Conservation (phyloP, 2,113 vertebrate species). For the Calidris pygmaea region DNA sequence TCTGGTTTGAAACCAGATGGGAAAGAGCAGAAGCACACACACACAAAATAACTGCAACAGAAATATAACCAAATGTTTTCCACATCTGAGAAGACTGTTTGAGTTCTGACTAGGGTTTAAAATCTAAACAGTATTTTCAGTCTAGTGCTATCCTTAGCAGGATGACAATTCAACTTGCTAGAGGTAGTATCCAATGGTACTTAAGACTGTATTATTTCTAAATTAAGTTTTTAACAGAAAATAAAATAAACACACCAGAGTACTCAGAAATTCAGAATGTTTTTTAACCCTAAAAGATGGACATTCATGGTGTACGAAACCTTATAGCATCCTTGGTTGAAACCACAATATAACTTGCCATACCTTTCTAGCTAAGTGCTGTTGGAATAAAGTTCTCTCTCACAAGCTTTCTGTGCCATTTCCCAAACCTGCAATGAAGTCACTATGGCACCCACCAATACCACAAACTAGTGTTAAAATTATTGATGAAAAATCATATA, state of each 20-base stretch:
- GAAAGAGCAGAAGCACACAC: slow-evolving; percentile 50
- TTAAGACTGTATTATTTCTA: slow-evolving; percentile 55
- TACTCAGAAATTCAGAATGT: slow-evolving; percentile 44
- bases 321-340: slow-evolving; percentile 34
- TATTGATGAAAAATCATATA: neutral
- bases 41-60: slow-evolving; percentile 51
- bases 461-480: neutral
- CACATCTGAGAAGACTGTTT: slow-evolving; percentile 23
- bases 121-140: slow-evolving; percentile 54
- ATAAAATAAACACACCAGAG: slow-evolving; percentile 23
- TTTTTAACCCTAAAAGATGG: slow-evolving; percentile 45
- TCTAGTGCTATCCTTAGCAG: slow-evolving; percentile 33
- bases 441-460: neutral
- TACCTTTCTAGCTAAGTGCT: neutral
- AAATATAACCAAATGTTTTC: slow-evolving; percentile 70
- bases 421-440: neutral
- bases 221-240: slow-evolving; percentile 40
- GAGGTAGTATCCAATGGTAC: slow-evolving; percentile 15
- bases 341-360: neutral
- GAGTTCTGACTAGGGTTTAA: slow-evolving; percentile 13
- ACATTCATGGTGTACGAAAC: slow-evolving; percentile 35
- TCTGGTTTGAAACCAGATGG: slow-evolving; percentile 62
- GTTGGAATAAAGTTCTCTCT: neutral
- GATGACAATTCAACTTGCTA: slow-evolving; percentile 53
- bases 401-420: neutral